Evolutionary conservation across 2,113 vertebrate genomes (phyloP).

Genomic region (Conger conger): DNA sequence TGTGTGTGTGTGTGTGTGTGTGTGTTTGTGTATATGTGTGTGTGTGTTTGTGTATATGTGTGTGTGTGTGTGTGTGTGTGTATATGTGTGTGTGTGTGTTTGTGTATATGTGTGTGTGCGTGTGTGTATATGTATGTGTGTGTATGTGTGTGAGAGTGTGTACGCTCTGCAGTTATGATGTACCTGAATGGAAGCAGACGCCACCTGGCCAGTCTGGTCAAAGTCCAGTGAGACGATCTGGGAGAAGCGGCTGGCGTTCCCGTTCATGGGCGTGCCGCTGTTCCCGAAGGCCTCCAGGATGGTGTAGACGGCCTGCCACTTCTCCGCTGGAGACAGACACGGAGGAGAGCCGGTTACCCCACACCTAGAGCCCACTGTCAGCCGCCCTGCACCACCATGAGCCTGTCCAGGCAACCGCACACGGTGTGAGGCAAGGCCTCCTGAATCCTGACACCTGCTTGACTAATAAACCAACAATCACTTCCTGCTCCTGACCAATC

Average conservation of each 20-base stretch:
- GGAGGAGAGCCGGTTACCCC: not conserved
- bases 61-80: not conserved
- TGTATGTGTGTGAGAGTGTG: not conserved
- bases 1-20: not conserved
- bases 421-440: not conserved
- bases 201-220: conserved; percentile 95
- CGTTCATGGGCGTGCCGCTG: conserved; percentile 83
- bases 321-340: conserved; percentile 75
- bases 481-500: no score
- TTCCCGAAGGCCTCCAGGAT: conserved; percentile 95
- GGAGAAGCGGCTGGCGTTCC: conserved; percentile 90
- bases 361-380: no score
- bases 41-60: not conserved
- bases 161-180: not conserved
- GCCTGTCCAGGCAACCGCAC: not conserved
- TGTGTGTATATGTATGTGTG: not conserved
- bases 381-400: no score
- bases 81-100: not conserved
- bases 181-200: conserved; percentile 94
- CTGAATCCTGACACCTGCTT: not conserved
- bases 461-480: not conserved
- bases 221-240: conserved; percentile 96
- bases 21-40: not conserved
- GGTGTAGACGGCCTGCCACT: conserved; percentile 95
- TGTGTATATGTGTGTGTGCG: not conserved